Conservation (phyloP, 2,113 vertebrate species). For the Scatophagus argus region DNA sequence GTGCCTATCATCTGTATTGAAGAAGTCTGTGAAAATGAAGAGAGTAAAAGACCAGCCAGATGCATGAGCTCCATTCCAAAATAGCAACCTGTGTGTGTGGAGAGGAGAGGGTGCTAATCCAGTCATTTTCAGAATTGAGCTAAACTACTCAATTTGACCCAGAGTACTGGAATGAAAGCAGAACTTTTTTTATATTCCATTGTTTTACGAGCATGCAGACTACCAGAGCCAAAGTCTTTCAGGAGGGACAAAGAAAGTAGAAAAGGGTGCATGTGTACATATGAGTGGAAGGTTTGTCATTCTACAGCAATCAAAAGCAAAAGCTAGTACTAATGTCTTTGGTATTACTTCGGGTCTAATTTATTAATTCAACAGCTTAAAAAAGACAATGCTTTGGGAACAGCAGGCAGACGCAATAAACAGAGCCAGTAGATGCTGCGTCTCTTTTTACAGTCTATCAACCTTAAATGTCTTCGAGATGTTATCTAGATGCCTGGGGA, state of each 20-base stretch:
- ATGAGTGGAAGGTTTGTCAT: slow-evolving; percentile 24
- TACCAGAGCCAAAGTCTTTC: slow-evolving; percentile 35
- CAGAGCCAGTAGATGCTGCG: neutral
- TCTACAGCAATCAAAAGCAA: neutral
- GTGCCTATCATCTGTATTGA: slow-evolving; percentile 13
- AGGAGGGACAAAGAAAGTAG: slow-evolving; percentile 15
- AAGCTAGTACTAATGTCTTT: neutral
- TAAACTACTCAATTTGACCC: slow-evolving; percentile 31
- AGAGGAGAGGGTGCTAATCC: slow-evolving; percentile 22
- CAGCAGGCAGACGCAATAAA: neutral
- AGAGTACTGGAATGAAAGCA: slow-evolving; percentile 32
- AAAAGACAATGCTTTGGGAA: slow-evolving; percentile 4
- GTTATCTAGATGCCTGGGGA: slow-evolving; percentile 43
- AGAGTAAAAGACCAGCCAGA: slow-evolving; percentile 11
- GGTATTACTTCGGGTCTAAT: neutral
- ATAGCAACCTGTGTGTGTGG: neutral
- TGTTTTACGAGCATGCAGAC: slow-evolving; percentile 56
- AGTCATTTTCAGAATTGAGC: slow-evolving; percentile 25
- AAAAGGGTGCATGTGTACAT: neutral
- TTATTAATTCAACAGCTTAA: slow-evolving; percentile 5
- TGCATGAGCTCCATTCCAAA: neutral
- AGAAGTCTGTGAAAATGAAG: slow-evolving; percentile 20
- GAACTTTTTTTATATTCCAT: slow-evolving; percentile 51
- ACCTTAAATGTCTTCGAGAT: slow-evolving; percentile 34
- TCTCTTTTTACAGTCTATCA: slow-evolving; percentile 25